A percentile compares a stretch with the other conserved stretches of the same genome.
phyloP scores from a whole-genome alignment of 2,113 vertebrate genomes.

The Oxygymnocypris stewartii region DNA sequence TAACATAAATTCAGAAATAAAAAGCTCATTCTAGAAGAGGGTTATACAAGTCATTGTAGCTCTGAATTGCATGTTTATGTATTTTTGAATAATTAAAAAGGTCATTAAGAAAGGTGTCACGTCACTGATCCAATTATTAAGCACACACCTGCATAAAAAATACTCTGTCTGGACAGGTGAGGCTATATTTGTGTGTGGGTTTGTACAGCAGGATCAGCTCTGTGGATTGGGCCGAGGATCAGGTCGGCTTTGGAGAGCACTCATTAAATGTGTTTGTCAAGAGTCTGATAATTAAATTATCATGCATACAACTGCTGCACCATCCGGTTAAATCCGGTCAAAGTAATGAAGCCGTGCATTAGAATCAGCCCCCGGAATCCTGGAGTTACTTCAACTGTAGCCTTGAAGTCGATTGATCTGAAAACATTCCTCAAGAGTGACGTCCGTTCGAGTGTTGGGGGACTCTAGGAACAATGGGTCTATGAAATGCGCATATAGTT shows the following conservation, averaged over 20 bases:
- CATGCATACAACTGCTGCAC: constrained; percentile 61
- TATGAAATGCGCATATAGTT: not conserved
- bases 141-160: constrained; percentile 4
- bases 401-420: constrained; percentile 20
- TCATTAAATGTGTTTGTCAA: constrained; percentile 69
- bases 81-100: not conserved
- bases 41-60: not conserved
- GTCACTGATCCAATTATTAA: constrained; percentile 18
- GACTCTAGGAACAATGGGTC: not conserved
- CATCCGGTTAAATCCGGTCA: constrained; percentile 33
- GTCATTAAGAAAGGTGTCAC: not conserved
- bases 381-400: not conserved
- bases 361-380: not conserved
- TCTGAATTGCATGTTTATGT: not conserved
- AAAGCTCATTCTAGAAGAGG: not conserved
- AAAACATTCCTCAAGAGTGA: constrained; percentile 1
- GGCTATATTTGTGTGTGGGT: constrained; percentile 7
- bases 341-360: constrained; percentile 26
- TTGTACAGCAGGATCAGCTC: not conserved
- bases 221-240: constrained; percentile 65
- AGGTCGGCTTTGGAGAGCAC: constrained; percentile 73
- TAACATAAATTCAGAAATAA: not conserved
- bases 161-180: not conserved
- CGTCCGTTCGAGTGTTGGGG: not conserved
- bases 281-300: constrained; percentile 76